Base-by-base conservation (phyloP, 1,140 invertebrate genomes). In the Muscidifurax raptorellus region DNA sequence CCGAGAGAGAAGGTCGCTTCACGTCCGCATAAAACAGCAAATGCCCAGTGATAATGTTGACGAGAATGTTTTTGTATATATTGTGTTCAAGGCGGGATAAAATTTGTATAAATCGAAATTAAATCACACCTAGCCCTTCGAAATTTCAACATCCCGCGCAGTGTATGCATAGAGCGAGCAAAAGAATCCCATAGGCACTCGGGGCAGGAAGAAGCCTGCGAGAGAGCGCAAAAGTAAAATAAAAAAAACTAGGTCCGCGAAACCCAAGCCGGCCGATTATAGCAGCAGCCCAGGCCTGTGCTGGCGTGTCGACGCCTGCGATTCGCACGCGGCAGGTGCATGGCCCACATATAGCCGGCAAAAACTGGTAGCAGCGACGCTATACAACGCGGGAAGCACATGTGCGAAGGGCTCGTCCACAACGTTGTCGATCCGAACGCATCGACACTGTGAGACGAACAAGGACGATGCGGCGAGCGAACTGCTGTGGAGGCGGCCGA, bases 261-360 rank as follows among this genome's bases (percentile, higher is more conserved):
- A 80, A 85, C 76, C 40, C 47, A 69, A 81, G 83, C 71, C 44
- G 69, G 83, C 36, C 30, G 77, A 79, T 79, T 79, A 79, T 79
- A 30, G 59, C 52, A 13, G 47, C 36, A 47, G 10, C 12, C 75
- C 75, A 59, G 22, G 15, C 52, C 52, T 59, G 52, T 10, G 76
- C 27, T 36, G 75, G 5, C 59, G 44, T 71, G 59, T 40, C 69
- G 66, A 72, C 75, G 71, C 71, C 36, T 52, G 59, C 66, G 84
- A 82, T 79, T 85, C 64, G 67, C 83, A 66, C 78, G 79, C 69
- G 74, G 84, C 84, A 85, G 84, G 84, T 85, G 84, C 79, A 85
- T 85, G 84, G 84, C 79, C 84, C 84, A 85, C 79, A 85, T 85
- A 80, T 74, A 67, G 28, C 25, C 15, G 30, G 69, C 12, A 85